Percentiles rank a stretch among this genome's conserved stretches.
Evolutionary conservation across 2,113 vertebrate genomes (phyloP).

Genomic region (Alethe castanea): DNA sequence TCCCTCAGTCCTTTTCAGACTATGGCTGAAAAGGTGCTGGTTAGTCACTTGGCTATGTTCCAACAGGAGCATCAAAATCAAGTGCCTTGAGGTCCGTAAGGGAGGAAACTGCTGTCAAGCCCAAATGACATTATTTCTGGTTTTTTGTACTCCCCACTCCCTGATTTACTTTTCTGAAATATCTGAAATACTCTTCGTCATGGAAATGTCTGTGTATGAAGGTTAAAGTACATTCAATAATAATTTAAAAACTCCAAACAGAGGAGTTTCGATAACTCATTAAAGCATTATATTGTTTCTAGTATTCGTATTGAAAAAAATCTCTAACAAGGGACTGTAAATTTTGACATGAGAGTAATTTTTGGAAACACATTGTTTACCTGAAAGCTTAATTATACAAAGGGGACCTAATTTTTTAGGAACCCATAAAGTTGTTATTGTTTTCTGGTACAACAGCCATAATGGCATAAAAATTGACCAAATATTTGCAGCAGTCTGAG

Average conservation of each 20-base stretch:
- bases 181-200: not conserved
- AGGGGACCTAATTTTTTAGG: not conserved
- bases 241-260: not conserved
- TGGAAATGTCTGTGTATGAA: not conserved
- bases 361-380: not conserved
- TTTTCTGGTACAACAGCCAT: not conserved
- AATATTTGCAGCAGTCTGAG: not conserved
- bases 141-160: not conserved
- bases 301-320: not conserved
- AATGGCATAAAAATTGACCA: not conserved
- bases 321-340: not conserved
- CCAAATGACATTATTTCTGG: not conserved
- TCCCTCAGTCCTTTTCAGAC: accelerated
- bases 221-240: not conserved
- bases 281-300: not conserved
- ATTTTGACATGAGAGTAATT: not conserved
- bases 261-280: not conserved
- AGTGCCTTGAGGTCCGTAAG: not conserved
- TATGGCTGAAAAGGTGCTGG: not conserved
- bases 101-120: not conserved
- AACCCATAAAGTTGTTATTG: not conserved
- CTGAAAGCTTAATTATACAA: not conserved
- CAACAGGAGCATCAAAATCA: not conserved
- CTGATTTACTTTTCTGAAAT: not conserved
- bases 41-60: not conserved